A percentile compares a stretch with the other conserved stretches of the same genome.
These are phyloP conservation scores for Chironex yamaguchii DNA, from an alignment of 30 jellyfish, hydroid and myxozoan genomes.

Conservation along the genomic window DNA sequence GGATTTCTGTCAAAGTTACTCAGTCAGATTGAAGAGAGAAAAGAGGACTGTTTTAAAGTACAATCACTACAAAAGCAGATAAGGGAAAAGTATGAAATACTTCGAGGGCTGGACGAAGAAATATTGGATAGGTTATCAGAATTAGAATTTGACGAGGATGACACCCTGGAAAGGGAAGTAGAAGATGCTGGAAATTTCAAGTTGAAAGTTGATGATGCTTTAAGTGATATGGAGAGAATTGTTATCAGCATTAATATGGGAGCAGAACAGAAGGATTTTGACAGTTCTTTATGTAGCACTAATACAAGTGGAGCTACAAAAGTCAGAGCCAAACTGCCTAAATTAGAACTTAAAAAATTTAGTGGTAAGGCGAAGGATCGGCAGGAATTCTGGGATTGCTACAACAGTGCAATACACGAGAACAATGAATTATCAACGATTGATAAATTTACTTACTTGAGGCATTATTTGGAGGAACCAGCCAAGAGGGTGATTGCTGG, in stretches of 20 bases:
- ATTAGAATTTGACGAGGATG: background rate
- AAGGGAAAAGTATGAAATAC: background rate
- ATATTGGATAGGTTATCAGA: background rate
- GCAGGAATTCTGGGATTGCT: conserved; percentile 47
- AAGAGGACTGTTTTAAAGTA: background rate
- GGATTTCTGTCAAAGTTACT: background rate
- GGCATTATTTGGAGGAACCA: conserved; percentile 14
- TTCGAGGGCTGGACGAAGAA: conserved; percentile 12
- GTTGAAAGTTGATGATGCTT: background rate
- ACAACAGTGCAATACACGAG: conserved; percentile 29
- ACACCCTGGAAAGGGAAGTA: background rate
- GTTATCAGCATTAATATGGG: background rate
- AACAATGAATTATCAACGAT: background rate
- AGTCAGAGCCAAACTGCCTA: conserved; percentile 26
- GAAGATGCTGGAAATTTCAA: conserved; percentile 1
- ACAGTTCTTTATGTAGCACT: background rate
- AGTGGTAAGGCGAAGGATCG: conserved; percentile 21
- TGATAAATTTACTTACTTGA: conserved; percentile 20
- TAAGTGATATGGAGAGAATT: background rate
- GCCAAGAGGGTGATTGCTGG: conserved; percentile 35
- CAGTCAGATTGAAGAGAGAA: background rate
- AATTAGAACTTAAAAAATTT: conserved; percentile 13
- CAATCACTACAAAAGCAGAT: background rate
- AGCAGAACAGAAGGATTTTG: background rate
- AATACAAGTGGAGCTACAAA: background rate